Evolutionary conservation across 2,797 vertebrate species (phyloP).

Genomic region (Fundulus diaphanus): DNA sequence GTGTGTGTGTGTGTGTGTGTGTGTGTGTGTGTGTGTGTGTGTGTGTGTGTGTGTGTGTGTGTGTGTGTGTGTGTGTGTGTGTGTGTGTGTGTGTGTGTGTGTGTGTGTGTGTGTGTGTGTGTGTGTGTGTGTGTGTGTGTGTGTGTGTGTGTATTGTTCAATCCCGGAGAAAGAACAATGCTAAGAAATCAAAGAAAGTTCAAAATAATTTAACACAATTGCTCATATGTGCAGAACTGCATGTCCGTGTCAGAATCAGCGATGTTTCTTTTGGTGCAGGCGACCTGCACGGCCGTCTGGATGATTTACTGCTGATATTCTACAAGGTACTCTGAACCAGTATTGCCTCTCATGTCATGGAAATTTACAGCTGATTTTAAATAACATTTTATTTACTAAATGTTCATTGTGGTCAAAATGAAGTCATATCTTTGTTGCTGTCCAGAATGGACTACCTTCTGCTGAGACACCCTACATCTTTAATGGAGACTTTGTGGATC

Average conservation of each 20-base stretch:
- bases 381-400: too few relatives aligned
- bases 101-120: too few relatives aligned
- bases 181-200: background rate
- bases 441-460: slow-evolving; percentile 95
- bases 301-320: slow-evolving; percentile 96
- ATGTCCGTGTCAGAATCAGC: background rate
- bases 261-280: slow-evolving; percentile 76
- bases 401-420: background rate
- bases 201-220: background rate
- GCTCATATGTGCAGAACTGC: background rate
- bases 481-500: slow-evolving; percentile 97
- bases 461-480: slow-evolving; percentile 91
- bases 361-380: background rate
- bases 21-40: too few relatives aligned
- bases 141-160: too few relatives aligned
- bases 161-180: background rate
- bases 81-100: too few relatives aligned
- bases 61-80: too few relatives aligned
- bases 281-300: slow-evolving; percentile 94
- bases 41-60: too few relatives aligned
- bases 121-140: too few relatives aligned
- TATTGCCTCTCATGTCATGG: background rate
- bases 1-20: too few relatives aligned
- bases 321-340: slow-evolving; percentile 87
- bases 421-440: background rate